A percentile compares a stretch with the other conserved stretches of the same genome.
Conservation (phyloP, 2,113 vertebrate genomes). For the Lamprologus tigripictilis region DNA sequence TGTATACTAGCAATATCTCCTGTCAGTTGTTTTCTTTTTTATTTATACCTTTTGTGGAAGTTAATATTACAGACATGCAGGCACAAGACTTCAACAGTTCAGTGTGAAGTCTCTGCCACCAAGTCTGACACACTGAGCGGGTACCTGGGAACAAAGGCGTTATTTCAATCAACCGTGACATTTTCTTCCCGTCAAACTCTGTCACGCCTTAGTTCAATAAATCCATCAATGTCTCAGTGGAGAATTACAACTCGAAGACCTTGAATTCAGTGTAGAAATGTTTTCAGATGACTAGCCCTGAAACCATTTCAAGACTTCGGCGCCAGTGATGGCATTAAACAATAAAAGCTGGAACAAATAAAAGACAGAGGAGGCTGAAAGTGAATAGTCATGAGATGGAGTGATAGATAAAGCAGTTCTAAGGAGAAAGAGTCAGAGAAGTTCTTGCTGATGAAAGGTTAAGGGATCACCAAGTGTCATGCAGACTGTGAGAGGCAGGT, state of each 20-base stretch:
- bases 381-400: constrained; percentile 34
- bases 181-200: constrained; percentile 25
- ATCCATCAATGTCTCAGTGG: constrained; percentile 23
- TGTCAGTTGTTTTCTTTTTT: background rate
- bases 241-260: constrained; percentile 1
- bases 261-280: background rate
- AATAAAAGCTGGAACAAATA: constrained; percentile 22
- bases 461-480: constrained; percentile 47
- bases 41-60: background rate
- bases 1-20: background rate
- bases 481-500: constrained; percentile 57
- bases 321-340: background rate
- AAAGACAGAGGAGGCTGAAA: constrained; percentile 9
- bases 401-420: constrained; percentile 21
- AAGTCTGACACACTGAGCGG: background rate
- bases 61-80: background rate
- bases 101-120: background rate
- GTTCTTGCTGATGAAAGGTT: constrained; percentile 63
- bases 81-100: background rate
- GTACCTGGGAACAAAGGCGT: background rate
- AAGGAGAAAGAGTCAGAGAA: constrained; percentile 17
- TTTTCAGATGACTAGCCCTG: constrained; percentile 13
- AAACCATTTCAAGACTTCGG: constrained; percentile 9
- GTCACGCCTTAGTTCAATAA: constrained; percentile 31
- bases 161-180: constrained; percentile 28